Evolutionary conservation across 2,113 vertebrate genomes (phyloP).

Genomic region (Periophthalmodon schlosseri): DNA sequence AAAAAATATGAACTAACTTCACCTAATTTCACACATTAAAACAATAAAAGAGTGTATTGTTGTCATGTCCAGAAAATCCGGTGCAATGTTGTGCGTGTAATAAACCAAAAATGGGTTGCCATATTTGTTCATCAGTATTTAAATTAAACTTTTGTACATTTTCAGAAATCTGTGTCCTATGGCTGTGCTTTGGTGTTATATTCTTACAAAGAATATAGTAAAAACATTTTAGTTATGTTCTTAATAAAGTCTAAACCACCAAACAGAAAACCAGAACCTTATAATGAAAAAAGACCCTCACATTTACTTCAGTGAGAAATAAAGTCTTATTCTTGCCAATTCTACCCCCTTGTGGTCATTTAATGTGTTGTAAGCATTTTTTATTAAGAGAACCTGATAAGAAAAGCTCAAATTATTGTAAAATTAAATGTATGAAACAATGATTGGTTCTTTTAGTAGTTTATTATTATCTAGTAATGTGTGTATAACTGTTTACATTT

Average conservation of each 20-base stretch:
- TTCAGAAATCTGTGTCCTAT: slow-evolving; percentile 54
- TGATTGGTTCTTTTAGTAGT: not conserved
- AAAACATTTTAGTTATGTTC: not conserved
- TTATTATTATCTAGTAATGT: not conserved
- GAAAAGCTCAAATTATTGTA: not conserved
- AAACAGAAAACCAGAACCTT: not conserved
- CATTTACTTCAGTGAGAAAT: not conserved
- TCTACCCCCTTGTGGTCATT: slow-evolving; percentile 32
- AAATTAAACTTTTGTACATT: slow-evolving; percentile 76
- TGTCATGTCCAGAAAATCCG: slow-evolving; percentile 34
- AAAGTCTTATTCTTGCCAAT: not conserved
- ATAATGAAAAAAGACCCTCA: not conserved
- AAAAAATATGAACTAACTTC: slow-evolving; percentile 16
- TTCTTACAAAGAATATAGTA: not conserved
- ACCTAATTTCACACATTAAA: not conserved
- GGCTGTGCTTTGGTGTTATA: slow-evolving; percentile 15
- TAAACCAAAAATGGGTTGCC: slow-evolving; percentile 26
- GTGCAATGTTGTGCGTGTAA: slow-evolving; percentile 50
- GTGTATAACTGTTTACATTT: not conserved
- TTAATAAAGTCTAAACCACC: not conserved
- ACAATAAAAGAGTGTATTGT: slow-evolving; percentile 17
- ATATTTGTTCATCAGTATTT: slow-evolving; percentile 52
- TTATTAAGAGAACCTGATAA: not conserved
- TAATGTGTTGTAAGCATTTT: not conserved
- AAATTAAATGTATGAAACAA: not conserved